Evolutionary conservation across 1,140 invertebrate genomes (phyloP), one percentile per base, ranked within the genome.

Genomic region (Doryteuthis pealeii): DNA sequence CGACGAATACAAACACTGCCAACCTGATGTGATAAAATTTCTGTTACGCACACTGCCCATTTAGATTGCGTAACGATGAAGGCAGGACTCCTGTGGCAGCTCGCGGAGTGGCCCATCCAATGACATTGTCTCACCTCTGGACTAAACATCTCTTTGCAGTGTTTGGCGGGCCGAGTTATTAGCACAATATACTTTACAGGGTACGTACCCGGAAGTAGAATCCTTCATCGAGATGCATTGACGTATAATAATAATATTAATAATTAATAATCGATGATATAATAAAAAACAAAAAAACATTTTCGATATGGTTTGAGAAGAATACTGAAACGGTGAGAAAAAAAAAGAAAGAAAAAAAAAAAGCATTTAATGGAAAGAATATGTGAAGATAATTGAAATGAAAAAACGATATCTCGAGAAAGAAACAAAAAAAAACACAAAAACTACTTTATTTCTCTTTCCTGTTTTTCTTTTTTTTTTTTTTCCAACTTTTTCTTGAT

Each of bases 31-130:
- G 18, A 91, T 94, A 0, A 89, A 90, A 75, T 90, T 90, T 2
- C 89, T 98, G 0, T 89, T 98, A 0, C 90, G 90, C 88, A 92
- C 3, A 95, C 95, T 33, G 94, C 94, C 14, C 96, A 98, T 88
- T 89, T 96, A 70, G 96, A 97, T 88, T 91, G n/a, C 92, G 93
- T 62, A 97, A 98, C 87, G 90, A 91, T 77, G 89, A 92, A 49
- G 93, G 93, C 28, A 91, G 93, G 78, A 95, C 93, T 0, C 94
- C 82, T 45, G 77, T 79, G 74, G 91, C 93, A 78, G 89, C 91
- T 72, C 91, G 26, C 90, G 91, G 26, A 92, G 91, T 77, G 92
- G 91, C 82, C 90, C 92, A 71, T 90, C 91, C 78, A 91, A 93
- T 89, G 91, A 92, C 76, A 91, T 93, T 80, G 86, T 94, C 71